phyloP scores from a whole-genome alignment of 2,797 vertebrate species.

The Molothrus aeneus region DNA sequence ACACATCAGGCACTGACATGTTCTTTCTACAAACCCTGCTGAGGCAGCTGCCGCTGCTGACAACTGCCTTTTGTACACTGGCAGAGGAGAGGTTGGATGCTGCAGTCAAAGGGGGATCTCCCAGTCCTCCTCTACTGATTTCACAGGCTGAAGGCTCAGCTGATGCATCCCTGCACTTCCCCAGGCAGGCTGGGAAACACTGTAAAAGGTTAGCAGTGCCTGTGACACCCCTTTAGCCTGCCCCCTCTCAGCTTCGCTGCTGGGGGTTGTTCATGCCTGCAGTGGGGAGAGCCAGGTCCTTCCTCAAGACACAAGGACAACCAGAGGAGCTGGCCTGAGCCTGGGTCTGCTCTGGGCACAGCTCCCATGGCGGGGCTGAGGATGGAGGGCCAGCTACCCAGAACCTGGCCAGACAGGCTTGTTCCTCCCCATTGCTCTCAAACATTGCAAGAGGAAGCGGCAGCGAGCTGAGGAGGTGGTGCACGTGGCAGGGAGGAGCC shows the following conservation, averaged over 20 bases:
- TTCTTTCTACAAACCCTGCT: not conserved
- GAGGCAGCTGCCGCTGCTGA: rapidly evolving
- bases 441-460: not conserved
- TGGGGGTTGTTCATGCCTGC: not conserved
- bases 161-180: not conserved
- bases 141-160: not conserved
- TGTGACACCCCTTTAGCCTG: rapidly evolving
- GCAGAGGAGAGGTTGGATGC: not conserved
- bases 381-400: not conserved
- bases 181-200: rapidly evolving
- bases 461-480: not conserved
- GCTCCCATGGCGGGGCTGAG: rapidly evolving
- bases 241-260: rapidly evolving
- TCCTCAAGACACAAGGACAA: rapidly evolving
- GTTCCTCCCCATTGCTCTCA: constrained; percentile 31
- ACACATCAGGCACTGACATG: not conserved
- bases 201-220: not conserved
- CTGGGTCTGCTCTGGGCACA: rapidly evolving
- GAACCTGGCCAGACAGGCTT: not conserved
- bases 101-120: not conserved
- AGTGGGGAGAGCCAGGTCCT: not conserved
- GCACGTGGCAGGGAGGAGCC: not conserved
- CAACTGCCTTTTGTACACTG: rapidly evolving
- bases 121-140: not conserved
- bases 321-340: not conserved